A percentile compares a stretch with the other conserved stretches of the same genome.
Evolutionary conservation across 2,113 vertebrate genomes (phyloP).

Genomic region (Meleagris gallopavo): DNA sequence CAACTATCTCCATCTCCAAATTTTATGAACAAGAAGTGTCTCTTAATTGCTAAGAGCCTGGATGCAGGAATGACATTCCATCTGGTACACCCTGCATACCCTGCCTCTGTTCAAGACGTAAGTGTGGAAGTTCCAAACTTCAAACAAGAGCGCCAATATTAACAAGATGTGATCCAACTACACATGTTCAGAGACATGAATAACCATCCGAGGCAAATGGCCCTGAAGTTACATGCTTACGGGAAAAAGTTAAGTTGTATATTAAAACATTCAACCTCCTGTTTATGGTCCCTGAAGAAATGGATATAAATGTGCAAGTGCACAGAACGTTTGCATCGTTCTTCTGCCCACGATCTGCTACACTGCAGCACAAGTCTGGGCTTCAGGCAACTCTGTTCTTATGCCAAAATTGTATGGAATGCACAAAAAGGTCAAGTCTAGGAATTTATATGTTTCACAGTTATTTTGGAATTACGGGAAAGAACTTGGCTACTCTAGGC

Average conservation of each 20-base stretch:
- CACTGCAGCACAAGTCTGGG: neutral
- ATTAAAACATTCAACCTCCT: neutral
- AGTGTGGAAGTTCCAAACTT: neutral
- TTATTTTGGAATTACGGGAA: conserved; percentile 70
- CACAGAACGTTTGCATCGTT: neutral
- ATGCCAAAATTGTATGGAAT: conserved; percentile 55
- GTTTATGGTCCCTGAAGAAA: conserved; percentile 34
- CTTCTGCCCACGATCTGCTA: neutral
- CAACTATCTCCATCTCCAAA: neutral
- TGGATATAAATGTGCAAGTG: neutral
- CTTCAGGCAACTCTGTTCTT: conserved; percentile 19
- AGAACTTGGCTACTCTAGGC: conserved; percentile 42
- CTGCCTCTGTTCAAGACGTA: neutral
- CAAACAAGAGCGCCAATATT: neutral
- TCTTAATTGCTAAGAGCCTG: neutral
- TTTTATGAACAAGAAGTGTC: neutral
- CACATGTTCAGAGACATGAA: neutral
- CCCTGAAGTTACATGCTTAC: neutral
- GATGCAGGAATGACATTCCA: neutral
- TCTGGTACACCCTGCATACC: neutral
- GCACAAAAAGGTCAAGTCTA: conserved; percentile 42
- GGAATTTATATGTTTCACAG: conserved; percentile 65
- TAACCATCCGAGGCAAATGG: conserved; percentile 2
- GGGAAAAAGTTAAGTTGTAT: neutral
- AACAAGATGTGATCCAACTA: conserved; percentile 9